Evolutionary conservation across 1,140 invertebrate genomes (phyloP), one percentile per base, ranked within the genome.

Genomic region (Formica selysi): DNA sequence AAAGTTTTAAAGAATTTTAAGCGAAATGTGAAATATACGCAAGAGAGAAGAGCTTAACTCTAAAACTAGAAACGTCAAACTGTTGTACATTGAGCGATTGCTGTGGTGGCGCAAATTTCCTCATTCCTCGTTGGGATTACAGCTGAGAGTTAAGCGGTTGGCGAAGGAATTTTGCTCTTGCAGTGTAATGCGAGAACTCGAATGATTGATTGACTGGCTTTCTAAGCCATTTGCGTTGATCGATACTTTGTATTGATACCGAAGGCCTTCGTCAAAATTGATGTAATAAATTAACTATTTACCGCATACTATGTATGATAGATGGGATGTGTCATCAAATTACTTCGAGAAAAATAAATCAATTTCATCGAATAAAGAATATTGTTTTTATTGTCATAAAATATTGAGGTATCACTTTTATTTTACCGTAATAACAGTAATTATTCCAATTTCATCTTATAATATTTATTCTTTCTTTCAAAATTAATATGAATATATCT

Each of bases 151-250:
- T 81, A 73, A 61, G 51, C 62, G n/a, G 44, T 79, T 13, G 29
- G 11, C 4, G 68, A 32, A 44, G 79, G 26, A 73, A 83, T 62
- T 83, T 74, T 41, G 65, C 65, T 71, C 38, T 61, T 48, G 48
- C 10, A 68, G 11, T 22, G 29, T 26, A 59, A 38, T n/a, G 51
- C 16, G 68, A 83, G 19, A 83, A 83, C 54, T 48, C 41, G 29
- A 74, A 61, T 83, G 68, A 83, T 83, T 83, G 68, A 83, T 83
- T 73, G 26, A 59, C 59, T 32, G 2, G 38, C 26, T 71, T 41
- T 13, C 19, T 26, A 71, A 73, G 54, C 19, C 11, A 71, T 81
- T 81, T 73, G 67, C 44, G 26, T 48, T 61, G 41, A 48, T 74
- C 79, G 29, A 44, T 62, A 44, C 3, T 61, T 70, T 3, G 16